Evolutionary conservation across 1,140 invertebrate genomes (phyloP).

Genomic region (Diorhabda carinulata): DNA sequence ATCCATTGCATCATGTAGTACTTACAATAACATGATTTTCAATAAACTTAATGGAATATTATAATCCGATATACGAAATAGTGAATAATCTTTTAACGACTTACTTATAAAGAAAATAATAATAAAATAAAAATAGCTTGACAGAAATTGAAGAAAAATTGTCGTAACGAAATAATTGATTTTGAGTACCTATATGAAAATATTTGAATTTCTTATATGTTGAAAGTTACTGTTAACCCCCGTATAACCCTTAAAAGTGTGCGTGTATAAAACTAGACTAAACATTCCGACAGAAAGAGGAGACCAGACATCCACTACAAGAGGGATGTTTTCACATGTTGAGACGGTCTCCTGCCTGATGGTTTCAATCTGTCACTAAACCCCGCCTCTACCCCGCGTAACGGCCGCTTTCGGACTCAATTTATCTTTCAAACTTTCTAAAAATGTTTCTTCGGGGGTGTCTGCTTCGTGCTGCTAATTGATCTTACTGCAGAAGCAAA

Average conservation of each 20-base stretch:
- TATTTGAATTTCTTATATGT: too few species aligned
- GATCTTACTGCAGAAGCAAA: not conserved
- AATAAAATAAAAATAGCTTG: too few species aligned
- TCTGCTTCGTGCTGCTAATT: not conserved
- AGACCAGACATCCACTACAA: not conserved
- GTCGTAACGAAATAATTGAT: too few species aligned
- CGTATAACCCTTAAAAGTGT: not conserved
- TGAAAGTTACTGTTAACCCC: not conserved
- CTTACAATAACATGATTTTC: too few species aligned
- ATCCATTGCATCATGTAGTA: too few species aligned
- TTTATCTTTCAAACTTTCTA: constrained; percentile 1
- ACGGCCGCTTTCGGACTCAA: constrained; percentile 1
- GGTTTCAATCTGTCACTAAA: not conserved
- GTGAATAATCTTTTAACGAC: too few species aligned
- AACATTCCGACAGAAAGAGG: not conserved
- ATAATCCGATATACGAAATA: too few species aligned
- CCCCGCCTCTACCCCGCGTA: not conserved
- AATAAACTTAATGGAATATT: too few species aligned
- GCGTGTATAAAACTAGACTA: not conserved
- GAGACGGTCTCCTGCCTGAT: not conserved
- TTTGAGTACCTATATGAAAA: too few species aligned
- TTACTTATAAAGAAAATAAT: too few species aligned
- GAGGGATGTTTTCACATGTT: constrained; percentile 2
- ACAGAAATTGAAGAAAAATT: too few species aligned
- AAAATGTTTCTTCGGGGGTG: not conserved